Evolutionary conservation across 2,888 invertebrate genomes (phyloP), one percentile per base, ranked within the genome.

Genomic region (Flexamia atlantica): DNA sequence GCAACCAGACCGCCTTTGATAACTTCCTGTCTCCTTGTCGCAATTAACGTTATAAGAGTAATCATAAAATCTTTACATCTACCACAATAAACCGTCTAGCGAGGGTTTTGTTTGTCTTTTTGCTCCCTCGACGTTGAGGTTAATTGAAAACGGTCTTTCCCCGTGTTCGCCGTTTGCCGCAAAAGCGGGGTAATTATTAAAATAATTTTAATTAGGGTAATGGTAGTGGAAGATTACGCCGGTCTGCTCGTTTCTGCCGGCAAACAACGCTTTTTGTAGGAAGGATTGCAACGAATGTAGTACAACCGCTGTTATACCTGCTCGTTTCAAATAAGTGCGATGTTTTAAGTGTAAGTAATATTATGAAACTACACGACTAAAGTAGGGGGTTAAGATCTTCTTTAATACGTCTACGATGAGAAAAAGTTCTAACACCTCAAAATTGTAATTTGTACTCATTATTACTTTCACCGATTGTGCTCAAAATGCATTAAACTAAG

Each of bases 21-120:
- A 28, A 23, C 79, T 57, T 57, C 57, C 79, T 79, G 57, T 32
- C 9, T n/a, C 20, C 53, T 0, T 50, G 76, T 57, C 79, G 50
- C 57, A 57, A 79, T 79, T 57, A 79, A 79, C 79, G 28, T 20
- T 28, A 28, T 64, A 28, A 28, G 14, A 5, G 14, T 14, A 30
- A 30, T 64, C 64, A 64, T 64, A 30, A 20, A 17, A 9, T 46
- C 46, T 28, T 9, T 64, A 28, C 28, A 28, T n/a, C 28, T 25
- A 28, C 30, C 23, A 57, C 23, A 12, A 23, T 23, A 3, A 50
- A 12, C 50, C 50, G 36, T 36, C 36, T 36, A 14, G 14, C 46
- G 17, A 46, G 46, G 46, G 46, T 9, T n/a, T 14, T 7, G 57
- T 14, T 57, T 57, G 64, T 64, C 30, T 28, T 28, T 64, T n/a